These are phyloP conservation scores for Pangasianodon hypophthalmus DNA, from an alignment of 2,113 vertebrate genomes.

Conservation along the genomic window DNA sequence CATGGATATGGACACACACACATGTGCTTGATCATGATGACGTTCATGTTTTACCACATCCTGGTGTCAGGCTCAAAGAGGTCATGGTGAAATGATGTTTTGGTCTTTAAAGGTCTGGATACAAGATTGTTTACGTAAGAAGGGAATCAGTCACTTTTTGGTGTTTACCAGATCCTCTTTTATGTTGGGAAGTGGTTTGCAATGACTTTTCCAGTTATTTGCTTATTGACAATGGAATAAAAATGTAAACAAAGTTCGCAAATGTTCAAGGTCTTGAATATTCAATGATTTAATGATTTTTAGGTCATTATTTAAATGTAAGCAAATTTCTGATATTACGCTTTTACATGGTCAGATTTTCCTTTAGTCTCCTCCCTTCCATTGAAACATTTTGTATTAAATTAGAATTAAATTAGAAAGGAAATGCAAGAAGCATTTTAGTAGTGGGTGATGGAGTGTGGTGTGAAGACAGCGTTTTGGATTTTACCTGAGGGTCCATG, in stretches of 20 bases:
- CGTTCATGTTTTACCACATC: slow-evolving; percentile 31
- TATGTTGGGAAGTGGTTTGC: neutral
- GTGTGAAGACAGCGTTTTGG: neutral
- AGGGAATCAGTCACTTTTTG: neutral
- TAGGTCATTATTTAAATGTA: neutral
- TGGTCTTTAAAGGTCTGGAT: slow-evolving; percentile 9
- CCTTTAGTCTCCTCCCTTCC: neutral
- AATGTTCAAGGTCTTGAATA: no score
- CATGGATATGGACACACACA: neutral
- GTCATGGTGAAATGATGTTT: neutral
- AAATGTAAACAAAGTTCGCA: neutral
- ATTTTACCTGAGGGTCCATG: slow-evolving; percentile 14
- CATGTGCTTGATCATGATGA: slow-evolving; percentile 20
- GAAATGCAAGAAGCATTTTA: neutral
- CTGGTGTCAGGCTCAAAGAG: neutral
- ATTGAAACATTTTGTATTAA: neutral
- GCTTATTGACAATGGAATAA: no score
- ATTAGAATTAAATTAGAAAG: neutral
- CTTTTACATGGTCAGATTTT: neutral
- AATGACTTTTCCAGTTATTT: neutral
- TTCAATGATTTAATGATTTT: neutral
- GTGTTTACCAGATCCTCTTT: slow-evolving; percentile 15
- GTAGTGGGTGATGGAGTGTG: neutral
- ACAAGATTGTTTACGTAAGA: neutral
- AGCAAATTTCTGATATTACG: neutral